phyloP scores from a whole-genome alignment of 35 echinoderm and acorn worm species.

The Lytechinus variegatus region DNA sequence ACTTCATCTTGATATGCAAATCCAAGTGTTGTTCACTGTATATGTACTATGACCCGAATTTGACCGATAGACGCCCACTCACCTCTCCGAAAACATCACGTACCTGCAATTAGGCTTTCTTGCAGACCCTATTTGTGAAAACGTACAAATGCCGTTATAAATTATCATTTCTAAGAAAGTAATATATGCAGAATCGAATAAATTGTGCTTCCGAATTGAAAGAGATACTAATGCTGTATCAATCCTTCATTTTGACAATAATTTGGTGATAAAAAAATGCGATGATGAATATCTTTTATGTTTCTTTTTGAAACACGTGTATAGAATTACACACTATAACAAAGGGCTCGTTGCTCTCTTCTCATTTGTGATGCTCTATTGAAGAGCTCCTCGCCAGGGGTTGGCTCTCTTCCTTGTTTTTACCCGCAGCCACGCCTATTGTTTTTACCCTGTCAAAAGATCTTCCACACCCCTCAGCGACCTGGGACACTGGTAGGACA shows the following conservation, averaged over 20 bases:
- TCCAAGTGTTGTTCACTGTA: background rate
- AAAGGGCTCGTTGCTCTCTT: background rate
- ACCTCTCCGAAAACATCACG: background rate
- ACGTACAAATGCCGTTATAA: background rate
- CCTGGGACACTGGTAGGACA: background rate
- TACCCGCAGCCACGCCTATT: conserved; percentile 43
- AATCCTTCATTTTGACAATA: background rate
- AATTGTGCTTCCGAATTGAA: background rate
- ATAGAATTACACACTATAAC: background rate
- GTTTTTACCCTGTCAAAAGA: conserved; percentile 10
- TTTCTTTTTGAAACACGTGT: background rate
- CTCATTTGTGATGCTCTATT: background rate
- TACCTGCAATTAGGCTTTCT: background rate
- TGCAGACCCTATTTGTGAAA: background rate
- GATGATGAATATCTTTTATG: background rate
- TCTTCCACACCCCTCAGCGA: background rate
- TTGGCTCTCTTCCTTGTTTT: conserved; percentile 16
- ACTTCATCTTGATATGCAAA: conserved; percentile 51
- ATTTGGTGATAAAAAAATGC: background rate
- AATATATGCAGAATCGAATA: background rate
- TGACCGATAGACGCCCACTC: conserved; percentile 33
- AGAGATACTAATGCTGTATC: background rate
- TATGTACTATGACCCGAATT: background rate
- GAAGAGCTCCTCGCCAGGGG: conserved; percentile 16
- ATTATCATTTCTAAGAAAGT: background rate